These are phyloP conservation scores for Psilopsiagon aymara DNA, from an alignment of 2,113 vertebrate species.

Conservation along the genomic window DNA sequence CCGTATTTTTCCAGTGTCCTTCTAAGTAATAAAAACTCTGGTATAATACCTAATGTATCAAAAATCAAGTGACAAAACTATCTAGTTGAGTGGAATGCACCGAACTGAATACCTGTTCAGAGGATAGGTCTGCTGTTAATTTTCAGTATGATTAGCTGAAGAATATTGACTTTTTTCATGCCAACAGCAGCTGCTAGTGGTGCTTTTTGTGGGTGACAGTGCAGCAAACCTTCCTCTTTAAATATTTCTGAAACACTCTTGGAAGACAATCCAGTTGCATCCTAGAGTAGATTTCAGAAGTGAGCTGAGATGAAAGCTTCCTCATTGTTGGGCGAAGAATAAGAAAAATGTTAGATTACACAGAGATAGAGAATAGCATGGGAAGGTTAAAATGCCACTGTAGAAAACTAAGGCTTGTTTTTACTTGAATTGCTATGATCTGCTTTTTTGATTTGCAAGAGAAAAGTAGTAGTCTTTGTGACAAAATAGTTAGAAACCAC, in stretches of 20 bases:
- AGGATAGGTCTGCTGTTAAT: neutral
- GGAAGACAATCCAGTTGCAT: neutral
- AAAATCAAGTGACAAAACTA: neutral
- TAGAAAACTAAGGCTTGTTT: neutral
- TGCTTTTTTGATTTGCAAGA: neutral
- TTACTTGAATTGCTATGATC: neutral
- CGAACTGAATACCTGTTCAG: slow-evolving; percentile 44
- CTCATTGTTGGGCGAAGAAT: neutral
- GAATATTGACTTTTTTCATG: neutral
- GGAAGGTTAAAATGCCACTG: neutral
- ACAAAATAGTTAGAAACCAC: neutral
- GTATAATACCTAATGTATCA: neutral
- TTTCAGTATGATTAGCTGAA: neutral
- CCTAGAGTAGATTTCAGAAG: neutral
- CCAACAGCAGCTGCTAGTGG: neutral
- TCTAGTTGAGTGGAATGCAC: neutral
- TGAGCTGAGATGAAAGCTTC: neutral
- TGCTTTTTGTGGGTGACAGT: neutral
- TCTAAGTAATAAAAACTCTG: neutral
- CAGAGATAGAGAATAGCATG: neutral
- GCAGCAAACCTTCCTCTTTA: neutral
- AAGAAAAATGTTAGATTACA: neutral
- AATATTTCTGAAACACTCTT: neutral
- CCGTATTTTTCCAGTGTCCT: neutral
- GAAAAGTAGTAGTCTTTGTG: neutral